Percentiles rank a stretch among this genome's conserved stretches.
Conservation (phyloP, 2,113 vertebrate species). For the Anguilla rostrata region DNA sequence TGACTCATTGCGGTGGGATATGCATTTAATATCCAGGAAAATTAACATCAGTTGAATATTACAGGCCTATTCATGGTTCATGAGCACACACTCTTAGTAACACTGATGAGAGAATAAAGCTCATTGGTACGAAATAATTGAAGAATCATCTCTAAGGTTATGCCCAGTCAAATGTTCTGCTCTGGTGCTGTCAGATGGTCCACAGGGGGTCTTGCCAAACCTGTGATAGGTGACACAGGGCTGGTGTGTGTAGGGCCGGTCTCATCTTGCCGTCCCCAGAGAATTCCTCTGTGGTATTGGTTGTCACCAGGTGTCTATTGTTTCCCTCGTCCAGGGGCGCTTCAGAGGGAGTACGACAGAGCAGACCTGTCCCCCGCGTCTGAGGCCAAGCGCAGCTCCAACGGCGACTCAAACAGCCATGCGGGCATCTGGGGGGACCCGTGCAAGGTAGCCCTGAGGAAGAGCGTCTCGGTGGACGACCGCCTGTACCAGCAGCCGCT, state of each 20-base stretch:
- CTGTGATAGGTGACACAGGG: too few species aligned
- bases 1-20: neutral
- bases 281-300: constrained; percentile 66
- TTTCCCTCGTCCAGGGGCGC: constrained; percentile 78
- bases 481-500: constrained; percentile 63
- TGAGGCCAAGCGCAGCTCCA: constrained; percentile 60
- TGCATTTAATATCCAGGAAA: neutral
- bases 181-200: too few species aligned
- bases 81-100: neutral
- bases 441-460: constrained; percentile 70
- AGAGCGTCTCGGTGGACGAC: constrained; percentile 72
- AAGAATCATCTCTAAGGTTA: too few species aligned
- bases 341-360: constrained; percentile 74
- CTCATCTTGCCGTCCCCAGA: constrained; percentile 63
- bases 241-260: constrained; percentile 40
- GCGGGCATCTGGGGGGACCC: constrained; percentile 57
- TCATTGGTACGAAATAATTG: too few species aligned
- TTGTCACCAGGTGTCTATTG: constrained; percentile 76
- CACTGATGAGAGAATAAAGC: neutral
- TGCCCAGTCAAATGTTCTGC: too few species aligned
- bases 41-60: neutral
- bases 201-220: neutral
- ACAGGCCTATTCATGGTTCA: neutral
- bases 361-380: constrained; percentile 57
- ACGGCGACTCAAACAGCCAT: constrained; percentile 51